Evolutionary conservation across 2,797 vertebrate species (phyloP), one percentile per base, ranked within the genome.

Genomic region (Lagodon rhomboides): DNA sequence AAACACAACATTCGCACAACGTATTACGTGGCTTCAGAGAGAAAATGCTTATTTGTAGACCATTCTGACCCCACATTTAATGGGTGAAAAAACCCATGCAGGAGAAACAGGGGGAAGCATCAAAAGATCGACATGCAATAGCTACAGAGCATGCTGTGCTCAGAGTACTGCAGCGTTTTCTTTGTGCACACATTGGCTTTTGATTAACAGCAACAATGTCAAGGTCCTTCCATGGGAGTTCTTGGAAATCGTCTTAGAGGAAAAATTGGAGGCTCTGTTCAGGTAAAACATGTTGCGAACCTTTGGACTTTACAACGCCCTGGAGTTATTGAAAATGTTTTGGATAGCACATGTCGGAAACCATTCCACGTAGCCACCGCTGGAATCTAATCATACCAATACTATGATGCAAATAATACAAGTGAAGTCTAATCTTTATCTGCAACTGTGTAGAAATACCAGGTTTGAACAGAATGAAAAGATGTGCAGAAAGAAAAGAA

Each of bases 1-100:
- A 60, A 69, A 75, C 65, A 75, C 27, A 51, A 46, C 2, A 6
- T 53, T 62, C 16, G 27, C 11, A 25, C 41, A 38, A 38, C 8
- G 34, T 38, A 38, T 8, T 38, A 10, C 1, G 34, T 38, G 8
- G 34, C 61, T 77, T 73, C 56, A 82, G 41, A 70, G 56, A 73
- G 43, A 75, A 67, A 78, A n/a, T 16, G 44, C 61, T 72, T 60
- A 27, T 80, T 74, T 67, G 17, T 85, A 83, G 62, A 65, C 54
- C n/a, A 60, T 79, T 82, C 34, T 77, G 53, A 43, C 64, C 2
- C 20, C 47, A 23, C 54, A 70, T 76, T 81, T 74, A 66, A 80
- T 54, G 34, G 63, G 17, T 38, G 2, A 41, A n/a, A 51, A 81
- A 59, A 68, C 34, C 34, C 60, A 60, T 23, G 8, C 38, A 73